Percentiles rank a stretch among this genome's conserved stretches.
Conservation (phyloP, 2,113 vertebrate genomes). For the Carettochelys insculpta region DNA sequence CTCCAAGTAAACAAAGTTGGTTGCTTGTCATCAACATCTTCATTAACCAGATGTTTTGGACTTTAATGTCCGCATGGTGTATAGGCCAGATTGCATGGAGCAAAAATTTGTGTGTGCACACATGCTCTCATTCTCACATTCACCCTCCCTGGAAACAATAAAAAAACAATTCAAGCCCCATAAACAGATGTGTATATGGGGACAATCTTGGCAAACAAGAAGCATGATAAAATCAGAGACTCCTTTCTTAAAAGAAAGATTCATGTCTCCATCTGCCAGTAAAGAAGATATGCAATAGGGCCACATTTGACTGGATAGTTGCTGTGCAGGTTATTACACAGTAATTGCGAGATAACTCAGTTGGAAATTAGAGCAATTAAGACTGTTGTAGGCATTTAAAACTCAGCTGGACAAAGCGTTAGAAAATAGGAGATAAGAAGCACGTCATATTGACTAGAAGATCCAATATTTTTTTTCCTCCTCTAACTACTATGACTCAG, state of each 20-base stretch:
- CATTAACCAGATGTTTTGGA: background rate
- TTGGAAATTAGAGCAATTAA: background rate
- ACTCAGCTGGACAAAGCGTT: background rate
- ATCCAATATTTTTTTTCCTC: background rate
- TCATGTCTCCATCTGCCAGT: background rate
- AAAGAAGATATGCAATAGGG: background rate
- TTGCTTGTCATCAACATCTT: background rate
- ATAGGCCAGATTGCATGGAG: background rate
- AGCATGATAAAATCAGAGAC: background rate
- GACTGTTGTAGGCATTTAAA: background rate
- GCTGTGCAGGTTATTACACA: background rate
- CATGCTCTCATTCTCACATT: background rate
- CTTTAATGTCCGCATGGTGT: background rate
- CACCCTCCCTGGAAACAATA: background rate
- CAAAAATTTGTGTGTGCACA: background rate
- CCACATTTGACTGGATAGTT: background rate
- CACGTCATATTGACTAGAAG: background rate
- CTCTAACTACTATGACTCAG: background rate
- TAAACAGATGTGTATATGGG: background rate
- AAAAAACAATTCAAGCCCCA: background rate
- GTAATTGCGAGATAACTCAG: background rate
- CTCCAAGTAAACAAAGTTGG: background rate
- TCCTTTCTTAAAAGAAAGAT: background rate
- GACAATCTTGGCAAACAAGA: background rate
- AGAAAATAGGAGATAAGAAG: background rate